Evolutionary conservation across 1,140 invertebrate genomes (phyloP).

Genomic region (Hermetia illucens): DNA sequence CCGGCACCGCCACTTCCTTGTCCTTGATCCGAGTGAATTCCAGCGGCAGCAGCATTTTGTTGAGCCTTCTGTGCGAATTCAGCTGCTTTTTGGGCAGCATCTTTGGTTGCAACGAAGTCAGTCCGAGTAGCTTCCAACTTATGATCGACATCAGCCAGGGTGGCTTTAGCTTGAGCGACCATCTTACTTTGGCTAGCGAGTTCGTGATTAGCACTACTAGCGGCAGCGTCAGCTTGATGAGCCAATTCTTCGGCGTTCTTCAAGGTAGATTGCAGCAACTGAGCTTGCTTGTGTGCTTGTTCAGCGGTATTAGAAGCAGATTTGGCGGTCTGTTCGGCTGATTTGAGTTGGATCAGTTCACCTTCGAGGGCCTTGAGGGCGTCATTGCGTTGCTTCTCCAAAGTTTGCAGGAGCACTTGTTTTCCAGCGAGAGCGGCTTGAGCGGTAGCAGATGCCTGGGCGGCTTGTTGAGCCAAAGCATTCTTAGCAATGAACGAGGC

Average conservation of each 20-base stretch:
- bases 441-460: conserved; percentile 32
- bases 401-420: conserved; percentile 31
- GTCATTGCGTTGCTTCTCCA: conserved; percentile 31
- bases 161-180: conserved; percentile 33
- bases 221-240: conserved; percentile 32
- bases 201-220: conserved; percentile 30
- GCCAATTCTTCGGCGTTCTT: conserved; percentile 22
- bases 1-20: too few species aligned
- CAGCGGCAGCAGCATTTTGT: conserved; percentile 22
- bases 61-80: neutral
- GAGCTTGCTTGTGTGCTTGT: conserved; percentile 31
- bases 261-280: conserved; percentile 31
- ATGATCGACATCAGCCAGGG: conserved; percentile 28
- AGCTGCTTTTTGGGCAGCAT: conserved; percentile 30
- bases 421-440: conserved; percentile 36
- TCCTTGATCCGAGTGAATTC: too few species aligned
- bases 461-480: conserved; percentile 31
- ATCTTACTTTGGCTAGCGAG: conserved; percentile 34
- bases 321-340: conserved; percentile 31
- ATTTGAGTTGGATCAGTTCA: conserved; percentile 32
- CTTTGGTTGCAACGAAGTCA: conserved; percentile 32
- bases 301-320: conserved; percentile 31
- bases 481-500: conserved; percentile 34
- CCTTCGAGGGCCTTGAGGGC: conserved; percentile 29
- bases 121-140: conserved; percentile 27